A percentile compares a stretch with the other conserved stretches of the same genome.
Conservation (phyloP, 2,888 invertebrate species). For the Eueremaeus valkanovi region DNA sequence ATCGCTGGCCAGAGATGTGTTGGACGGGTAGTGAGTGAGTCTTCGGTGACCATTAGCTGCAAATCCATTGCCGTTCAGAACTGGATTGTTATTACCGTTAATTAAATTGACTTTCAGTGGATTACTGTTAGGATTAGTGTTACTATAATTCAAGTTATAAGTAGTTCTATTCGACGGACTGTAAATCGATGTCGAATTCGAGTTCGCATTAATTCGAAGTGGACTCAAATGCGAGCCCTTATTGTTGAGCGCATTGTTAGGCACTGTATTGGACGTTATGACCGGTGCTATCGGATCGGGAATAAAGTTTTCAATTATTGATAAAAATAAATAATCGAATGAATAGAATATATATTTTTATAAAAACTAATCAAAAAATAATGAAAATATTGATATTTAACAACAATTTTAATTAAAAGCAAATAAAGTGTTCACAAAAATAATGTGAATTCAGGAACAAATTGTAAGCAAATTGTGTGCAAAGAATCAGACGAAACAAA, state of each 20-base stretch:
- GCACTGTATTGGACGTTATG: constrained; percentile 17
- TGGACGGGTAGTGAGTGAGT: constrained; percentile 71
- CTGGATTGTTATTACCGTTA: not conserved
- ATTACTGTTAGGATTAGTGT: not conserved
- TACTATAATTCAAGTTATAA: constrained; percentile 21
- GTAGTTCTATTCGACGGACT: not conserved
- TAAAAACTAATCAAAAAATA: not conserved
- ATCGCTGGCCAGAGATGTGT: constrained; percentile 69
- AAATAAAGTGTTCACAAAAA: no score
- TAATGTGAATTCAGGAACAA: no score
- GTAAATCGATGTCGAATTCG: not conserved
- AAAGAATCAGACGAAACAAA: no score
- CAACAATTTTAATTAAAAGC: no score
- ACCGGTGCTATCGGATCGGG: constrained; percentile 2
- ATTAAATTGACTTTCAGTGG: not conserved
- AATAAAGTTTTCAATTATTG: no score
- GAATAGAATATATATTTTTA: no score
- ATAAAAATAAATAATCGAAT: no score
- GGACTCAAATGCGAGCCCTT: constrained; percentile 19
- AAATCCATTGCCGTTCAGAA: not conserved
- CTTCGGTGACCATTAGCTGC: constrained; percentile 33
- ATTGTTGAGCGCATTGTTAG: constrained; percentile 29
- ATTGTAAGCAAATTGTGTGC: no score
- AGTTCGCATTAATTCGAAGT: not conserved
- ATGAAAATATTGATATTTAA: no score